phyloP scores from a whole-genome alignment of 2,888 invertebrate genomes.

The Himalopsyche anomala region DNA sequence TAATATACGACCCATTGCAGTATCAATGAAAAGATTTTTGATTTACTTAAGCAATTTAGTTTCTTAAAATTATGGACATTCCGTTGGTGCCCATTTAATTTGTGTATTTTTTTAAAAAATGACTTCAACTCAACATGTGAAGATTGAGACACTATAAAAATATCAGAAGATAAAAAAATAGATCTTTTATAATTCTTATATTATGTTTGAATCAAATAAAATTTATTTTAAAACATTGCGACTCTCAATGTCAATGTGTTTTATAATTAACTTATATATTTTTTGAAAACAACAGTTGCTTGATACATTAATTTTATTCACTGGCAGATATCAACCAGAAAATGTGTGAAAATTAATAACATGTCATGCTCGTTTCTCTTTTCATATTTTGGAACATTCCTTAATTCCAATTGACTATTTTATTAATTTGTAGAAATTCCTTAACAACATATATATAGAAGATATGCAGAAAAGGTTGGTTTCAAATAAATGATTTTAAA shows the following conservation, averaged over 20 bases:
- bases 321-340: neutral
- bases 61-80: no score
- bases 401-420: neutral
- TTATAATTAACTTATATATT: neutral
- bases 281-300: slow-evolving; percentile 20
- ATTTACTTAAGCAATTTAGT: no score
- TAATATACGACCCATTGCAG: no score
- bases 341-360: neutral
- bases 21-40: no score
- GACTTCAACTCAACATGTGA: neutral
- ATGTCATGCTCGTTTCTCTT: neutral
- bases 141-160: neutral
- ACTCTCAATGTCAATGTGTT: slow-evolving; percentile 16
- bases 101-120: no score
- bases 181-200: neutral
- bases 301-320: slow-evolving; percentile 1
- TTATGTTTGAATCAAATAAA: neutral
- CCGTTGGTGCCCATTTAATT: no score
- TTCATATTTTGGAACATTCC: neutral
- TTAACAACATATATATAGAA: neutral
- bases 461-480: neutral
- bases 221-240: neutral
- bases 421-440: neutral
- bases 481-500: neutral
- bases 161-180: neutral